Percentiles rank a stretch among this genome's conserved stretches.
Evolutionary conservation across 2,888 invertebrate species (phyloP).

Genomic region (Petrophora chlorosata): DNA sequence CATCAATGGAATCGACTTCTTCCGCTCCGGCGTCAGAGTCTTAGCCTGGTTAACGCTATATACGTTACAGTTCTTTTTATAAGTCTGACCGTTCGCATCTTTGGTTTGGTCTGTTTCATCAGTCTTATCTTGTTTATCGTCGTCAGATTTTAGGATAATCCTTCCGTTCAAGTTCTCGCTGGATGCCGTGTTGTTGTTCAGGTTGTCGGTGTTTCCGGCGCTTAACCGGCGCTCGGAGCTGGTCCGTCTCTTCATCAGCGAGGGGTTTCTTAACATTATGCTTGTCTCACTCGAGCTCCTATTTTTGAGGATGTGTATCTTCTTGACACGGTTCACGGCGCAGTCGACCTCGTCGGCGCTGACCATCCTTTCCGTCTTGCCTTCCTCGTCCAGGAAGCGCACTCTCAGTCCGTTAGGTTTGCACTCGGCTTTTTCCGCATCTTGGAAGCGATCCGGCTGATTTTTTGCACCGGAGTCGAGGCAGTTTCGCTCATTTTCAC

Average conservation of each 20-base stretch:
- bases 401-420: constrained; percentile 72
- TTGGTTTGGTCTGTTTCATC: constrained; percentile 71
- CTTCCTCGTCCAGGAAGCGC: constrained; percentile 77
- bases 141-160: constrained; percentile 45
- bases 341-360: constrained; percentile 77
- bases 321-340: constrained; percentile 72
- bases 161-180: constrained; percentile 73
- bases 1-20: constrained; percentile 66
- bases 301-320: constrained; percentile 79
- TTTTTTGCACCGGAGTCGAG: constrained; percentile 67
- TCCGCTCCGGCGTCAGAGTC: constrained; percentile 72
- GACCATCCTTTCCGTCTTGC: constrained; percentile 76
- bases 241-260: constrained; percentile 68
- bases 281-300: constrained; percentile 80
- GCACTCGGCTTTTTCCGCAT: constrained; percentile 65
- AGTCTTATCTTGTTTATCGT: constrained; percentile 64
- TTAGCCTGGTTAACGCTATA: constrained; percentile 81
- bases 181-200: constrained; percentile 71
- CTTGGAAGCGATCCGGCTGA: constrained; percentile 66
- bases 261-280: constrained; percentile 72
- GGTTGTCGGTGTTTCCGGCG: constrained; percentile 58
- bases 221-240: constrained; percentile 66
- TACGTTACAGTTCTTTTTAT: constrained; percentile 78
- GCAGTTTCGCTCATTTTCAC: constrained; percentile 76
- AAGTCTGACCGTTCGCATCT: constrained; percentile 67